Percentiles rank a stretch among this genome's conserved stretches.
Evolutionary conservation across 2,113 vertebrate genomes (phyloP).

Genomic region (Synodontis membranacea): DNA sequence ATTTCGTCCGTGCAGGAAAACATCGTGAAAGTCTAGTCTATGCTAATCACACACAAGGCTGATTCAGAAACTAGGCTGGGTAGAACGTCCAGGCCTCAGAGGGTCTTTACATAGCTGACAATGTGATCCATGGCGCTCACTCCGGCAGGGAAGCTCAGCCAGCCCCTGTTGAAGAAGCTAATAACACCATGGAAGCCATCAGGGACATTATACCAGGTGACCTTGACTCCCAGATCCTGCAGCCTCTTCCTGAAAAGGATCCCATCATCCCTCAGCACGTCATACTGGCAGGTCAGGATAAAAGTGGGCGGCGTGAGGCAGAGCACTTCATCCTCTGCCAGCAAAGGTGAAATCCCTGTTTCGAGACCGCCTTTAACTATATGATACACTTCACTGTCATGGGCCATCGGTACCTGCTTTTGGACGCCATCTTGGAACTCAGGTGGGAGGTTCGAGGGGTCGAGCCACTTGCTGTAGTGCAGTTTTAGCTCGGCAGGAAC

Average conservation of each 20-base stretch:
- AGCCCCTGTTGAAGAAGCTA: conserved; percentile 65
- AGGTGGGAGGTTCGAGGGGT: conserved; percentile 71
- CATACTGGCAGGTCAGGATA: conserved; percentile 84
- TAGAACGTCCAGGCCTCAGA: conserved; percentile 24
- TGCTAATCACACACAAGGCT: background rate
- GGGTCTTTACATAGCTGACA: conserved; percentile 74
- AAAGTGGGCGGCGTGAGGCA: conserved; percentile 71
- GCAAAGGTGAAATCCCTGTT: conserved; percentile 68
- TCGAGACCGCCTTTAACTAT: conserved; percentile 57
- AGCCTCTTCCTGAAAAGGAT: conserved; percentile 81
- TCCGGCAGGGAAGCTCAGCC: conserved; percentile 72
- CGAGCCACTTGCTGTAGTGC: conserved; percentile 74
- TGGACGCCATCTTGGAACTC: conserved; percentile 65
- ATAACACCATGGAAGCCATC: conserved; percentile 81
- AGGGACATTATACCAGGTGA: conserved; percentile 77
- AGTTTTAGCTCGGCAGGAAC: conserved; percentile 70
- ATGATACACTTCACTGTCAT: conserved; percentile 68
- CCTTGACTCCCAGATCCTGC: conserved; percentile 72
- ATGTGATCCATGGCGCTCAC: conserved; percentile 65
- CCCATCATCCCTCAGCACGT: conserved; percentile 78
- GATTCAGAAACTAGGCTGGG: background rate
- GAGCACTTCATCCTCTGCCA: conserved; percentile 69
- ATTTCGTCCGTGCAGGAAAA: background rate
- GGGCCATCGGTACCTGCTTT: conserved; percentile 14
- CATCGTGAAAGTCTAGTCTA: background rate